Conservation (phyloP, 2,888 invertebrate genomes). For the Hirudinaria manillensis region DNA sequence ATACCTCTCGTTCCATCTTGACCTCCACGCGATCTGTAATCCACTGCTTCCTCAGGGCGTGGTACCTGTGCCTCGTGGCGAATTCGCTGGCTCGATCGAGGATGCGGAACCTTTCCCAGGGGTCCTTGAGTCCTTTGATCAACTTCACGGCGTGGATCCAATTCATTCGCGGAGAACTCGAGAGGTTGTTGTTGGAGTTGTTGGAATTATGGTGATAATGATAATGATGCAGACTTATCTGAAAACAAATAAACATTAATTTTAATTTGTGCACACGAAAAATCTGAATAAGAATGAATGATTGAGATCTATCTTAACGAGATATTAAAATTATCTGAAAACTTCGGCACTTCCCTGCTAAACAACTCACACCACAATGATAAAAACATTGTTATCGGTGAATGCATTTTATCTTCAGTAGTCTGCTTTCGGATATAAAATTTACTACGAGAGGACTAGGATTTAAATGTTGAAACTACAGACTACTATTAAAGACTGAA, state of each 20-base stretch:
- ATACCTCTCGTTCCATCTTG: conserved; percentile 56
- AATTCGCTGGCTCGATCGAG: conserved; percentile 54
- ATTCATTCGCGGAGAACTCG: conserved; percentile 31
- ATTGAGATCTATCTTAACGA: too few relatives aligned
- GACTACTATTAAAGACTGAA: not conserved
- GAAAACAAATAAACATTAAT: conserved; percentile 2
- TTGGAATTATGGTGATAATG: conserved; percentile 14
- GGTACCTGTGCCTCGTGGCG: conserved; percentile 57
- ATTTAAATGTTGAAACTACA: not conserved
- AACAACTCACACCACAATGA: too few relatives aligned
- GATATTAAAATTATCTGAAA: too few relatives aligned
- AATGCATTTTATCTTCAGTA: too few relatives aligned
- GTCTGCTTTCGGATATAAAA: too few relatives aligned
- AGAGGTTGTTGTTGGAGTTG: not conserved
- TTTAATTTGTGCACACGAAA: not conserved
- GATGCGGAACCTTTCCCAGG: conserved; percentile 58
- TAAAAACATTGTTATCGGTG: too few relatives aligned
- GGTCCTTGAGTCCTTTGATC: conserved; percentile 50
- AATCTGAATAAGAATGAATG: too few relatives aligned
- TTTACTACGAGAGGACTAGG: too few relatives aligned
- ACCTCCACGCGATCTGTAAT: conserved; percentile 56
- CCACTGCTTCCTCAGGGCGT: conserved; percentile 58
- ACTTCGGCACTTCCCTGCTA: too few relatives aligned
- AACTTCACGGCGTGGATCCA: conserved; percentile 38
- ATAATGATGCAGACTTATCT: conserved; percentile 11